A percentile compares a stretch with the other conserved stretches of the same genome.
Evolutionary conservation across 1,140 invertebrate species (phyloP).

Genomic region (Scylla paramamosain): DNA sequence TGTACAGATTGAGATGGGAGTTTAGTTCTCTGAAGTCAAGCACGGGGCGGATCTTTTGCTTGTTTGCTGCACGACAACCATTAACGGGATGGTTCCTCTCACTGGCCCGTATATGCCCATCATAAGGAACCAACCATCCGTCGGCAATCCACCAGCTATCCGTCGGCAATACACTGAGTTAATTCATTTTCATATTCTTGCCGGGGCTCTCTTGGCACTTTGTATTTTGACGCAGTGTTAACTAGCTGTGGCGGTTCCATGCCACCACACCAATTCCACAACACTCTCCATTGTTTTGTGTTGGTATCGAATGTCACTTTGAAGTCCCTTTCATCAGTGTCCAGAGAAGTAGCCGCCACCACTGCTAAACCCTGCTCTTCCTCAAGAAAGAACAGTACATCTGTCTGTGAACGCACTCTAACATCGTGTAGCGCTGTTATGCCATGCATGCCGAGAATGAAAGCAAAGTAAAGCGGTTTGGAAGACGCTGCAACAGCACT

Average conservation of each 20-base stretch:
- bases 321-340: constrained; percentile 28
- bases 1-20: constrained; percentile 4
- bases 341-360: background rate
- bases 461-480: background rate
- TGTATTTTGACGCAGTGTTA: background rate
- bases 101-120: background rate
- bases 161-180: background rate
- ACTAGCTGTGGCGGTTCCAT: background rate
- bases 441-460: background rate
- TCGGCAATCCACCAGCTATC: background rate
- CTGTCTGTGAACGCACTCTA: background rate
- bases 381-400: background rate
- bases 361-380: background rate
- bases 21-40: constrained; percentile 55
- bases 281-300: background rate
- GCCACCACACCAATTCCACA: constrained; percentile 31
- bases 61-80: constrained; percentile 53
- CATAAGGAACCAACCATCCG: constrained; percentile 15
- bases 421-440: constrained; percentile 15
- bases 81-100: constrained; percentile 28
- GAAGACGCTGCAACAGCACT: background rate
- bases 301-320: constrained; percentile 26
- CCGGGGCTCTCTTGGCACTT: background rate
- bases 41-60: constrained; percentile 35
- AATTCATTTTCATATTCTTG: constrained; percentile 24